These are phyloP conservation scores for Gasterosteus nipponicus DNA, from an alignment of 2,113 vertebrate genomes.

Conservation along the genomic window DNA sequence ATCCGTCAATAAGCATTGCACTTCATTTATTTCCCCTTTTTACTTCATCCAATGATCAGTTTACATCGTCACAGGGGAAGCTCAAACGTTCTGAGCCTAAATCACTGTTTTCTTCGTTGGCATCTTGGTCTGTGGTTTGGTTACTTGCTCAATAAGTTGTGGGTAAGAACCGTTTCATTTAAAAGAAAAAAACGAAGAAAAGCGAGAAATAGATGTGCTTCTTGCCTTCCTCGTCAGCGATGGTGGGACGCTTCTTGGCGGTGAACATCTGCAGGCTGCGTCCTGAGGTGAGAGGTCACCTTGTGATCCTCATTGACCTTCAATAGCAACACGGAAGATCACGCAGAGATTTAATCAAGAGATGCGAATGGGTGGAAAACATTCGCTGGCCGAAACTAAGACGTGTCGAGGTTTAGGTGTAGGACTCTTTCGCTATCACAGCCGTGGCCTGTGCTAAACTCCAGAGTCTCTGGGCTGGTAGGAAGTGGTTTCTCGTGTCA, in stretches of 20 bases:
- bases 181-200: slow-evolving; percentile 12
- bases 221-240: neutral
- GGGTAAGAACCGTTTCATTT: slow-evolving; percentile 26
- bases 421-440: slow-evolving; percentile 56
- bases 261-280: neutral
- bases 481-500: slow-evolving; percentile 87
- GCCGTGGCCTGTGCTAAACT: slow-evolving; percentile 67
- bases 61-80: neutral
- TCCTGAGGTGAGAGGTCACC: neutral
- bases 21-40: neutral
- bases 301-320: neutral
- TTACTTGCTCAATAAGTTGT: slow-evolving; percentile 35
- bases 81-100: slow-evolving; percentile 1
- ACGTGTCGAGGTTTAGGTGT: slow-evolving; percentile 16
- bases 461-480: slow-evolving; percentile 75
- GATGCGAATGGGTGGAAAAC: slow-evolving; percentile 8
- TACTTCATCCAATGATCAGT: neutral
- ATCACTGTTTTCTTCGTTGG: slow-evolving; percentile 33
- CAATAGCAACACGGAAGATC: neutral
- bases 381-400: slow-evolving; percentile 13
- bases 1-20: neutral
- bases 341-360: slow-evolving; percentile 12
- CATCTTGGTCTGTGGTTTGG: slow-evolving; percentile 68
- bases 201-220: slow-evolving; percentile 1
- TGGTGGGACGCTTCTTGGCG: neutral